Evolutionary conservation across 2,888 invertebrate species (phyloP), one percentile per base, ranked within the genome.

Genomic region (Notocelia uddmanniana): DNA sequence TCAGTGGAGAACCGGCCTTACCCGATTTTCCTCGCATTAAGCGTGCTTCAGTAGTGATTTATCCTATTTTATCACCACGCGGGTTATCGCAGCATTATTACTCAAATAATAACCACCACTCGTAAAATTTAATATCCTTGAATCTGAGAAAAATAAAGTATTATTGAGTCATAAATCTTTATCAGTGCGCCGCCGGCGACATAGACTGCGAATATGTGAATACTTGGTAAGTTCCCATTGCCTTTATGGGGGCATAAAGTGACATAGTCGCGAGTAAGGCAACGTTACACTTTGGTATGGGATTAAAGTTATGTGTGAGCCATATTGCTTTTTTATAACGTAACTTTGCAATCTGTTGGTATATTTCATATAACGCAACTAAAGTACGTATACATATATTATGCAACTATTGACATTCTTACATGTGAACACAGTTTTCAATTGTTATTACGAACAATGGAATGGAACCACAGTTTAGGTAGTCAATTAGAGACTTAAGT

Each of bases 101-200:
- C 87, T 85, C 85, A 87, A 90, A 88, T 90, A 89, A 88, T 87
- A 83, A 84, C 85, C 85, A 84, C 85, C 86, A 83, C 83, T 84
- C 89, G 86, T 91, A 92, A 91, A 92, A 86, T 83, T 87, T 86
- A 85, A 90, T 86, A 88, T 88, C 85, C 86, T 84, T 82, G 88
- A 91, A 91, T 90, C 90, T 89, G 86, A 87, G 88, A 89, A 87
- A 90, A 91, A 89, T 90, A 90, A 89, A 91, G 89, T 88, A 89
- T 91, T 91, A 91, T 91, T 88, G 89, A 84, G 83, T 82, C 83
- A 87, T 92, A 91, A 92, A 91, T 92, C 90, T 90, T 89, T 91
- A 91, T 90, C 88, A 80, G 81, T 83, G 80, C 85, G 85, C 83
- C 83, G 74, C 81, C 76, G 81, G 77, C 77, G 78, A 73, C 80